Evolutionary conservation across 2,797 vertebrate species (phyloP), one percentile per base, ranked within the genome.

Genomic region (Malacoraja senta): DNA sequence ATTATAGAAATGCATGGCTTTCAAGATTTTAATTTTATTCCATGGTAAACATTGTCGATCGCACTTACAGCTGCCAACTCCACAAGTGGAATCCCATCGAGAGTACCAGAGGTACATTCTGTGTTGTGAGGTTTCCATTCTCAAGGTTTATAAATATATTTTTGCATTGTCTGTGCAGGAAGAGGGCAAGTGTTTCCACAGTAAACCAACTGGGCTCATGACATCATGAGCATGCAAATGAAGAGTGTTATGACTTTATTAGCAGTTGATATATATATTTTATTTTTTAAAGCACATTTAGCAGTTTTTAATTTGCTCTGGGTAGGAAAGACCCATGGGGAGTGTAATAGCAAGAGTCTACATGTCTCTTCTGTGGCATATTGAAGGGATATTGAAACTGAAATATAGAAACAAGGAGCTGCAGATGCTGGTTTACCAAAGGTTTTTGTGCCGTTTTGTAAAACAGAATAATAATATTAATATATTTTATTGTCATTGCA

Each of bases 201-300:
- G 61, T 29, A 88, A 21, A 6, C 84, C 65, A 63, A 88, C 61
- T 35, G 32, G 61, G 84, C 35, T 88, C 35, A 32, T 88, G 84
- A 88, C 84, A 88, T 88, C 63, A 88, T 65, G 17, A 21, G 32
- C 65, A 88, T 68, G 84, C 84, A 68, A 88, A 88, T 68, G n/a
- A 65, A n/a, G 61, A 9, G 29, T 32, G 61, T 1, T 65, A 65
- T 35, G n/a, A 3, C n/a, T 68, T 88, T 65, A 88, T 86, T 32
- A 4, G 44, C 44, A 6, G 44, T 4, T 53, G 44, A 53, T 53
- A 53, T 53, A 6, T 53, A 6, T 12, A 35, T 3, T 8, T 44
- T 2, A 2, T 44, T 3, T 79, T 3, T 9, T 26, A 81, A 81
- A 53, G 79, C 80, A 53, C 21, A 53, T 21, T 53, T 44, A 44